Base-by-base conservation (phyloP, 2,888 invertebrate species). In the Tanypteryx hageni region DNA sequence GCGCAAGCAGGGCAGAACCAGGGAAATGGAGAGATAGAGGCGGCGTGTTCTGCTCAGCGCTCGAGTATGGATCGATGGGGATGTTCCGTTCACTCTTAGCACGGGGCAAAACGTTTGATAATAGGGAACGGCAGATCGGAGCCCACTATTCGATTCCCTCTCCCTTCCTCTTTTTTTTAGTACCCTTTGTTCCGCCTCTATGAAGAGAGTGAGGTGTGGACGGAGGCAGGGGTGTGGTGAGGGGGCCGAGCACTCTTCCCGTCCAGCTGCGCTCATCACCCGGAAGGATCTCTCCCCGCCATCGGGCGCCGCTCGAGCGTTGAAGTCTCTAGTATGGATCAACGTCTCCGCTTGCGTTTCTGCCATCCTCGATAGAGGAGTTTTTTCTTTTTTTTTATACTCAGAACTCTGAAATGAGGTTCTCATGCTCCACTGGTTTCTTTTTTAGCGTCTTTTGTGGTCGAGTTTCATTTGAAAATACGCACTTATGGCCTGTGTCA, bases 241-340 rank as follows among this genome's bases (percentile, higher is more conserved):
- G 27, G 14, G 56, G 27, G 83, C n/a, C n/a, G n/a, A n/a, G n/a
- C n/a, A 9, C 56, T 18, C 57, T 0, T 44, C 56, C 57, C n/a
- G 83, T n/a, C 56, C 57, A 83, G 44, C 83, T 83, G 14, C 83
- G 83, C 83, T n/a, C 44, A 83, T 83, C 83, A 56, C 83, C 56
- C 44, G 44, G 83, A 83, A 83, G 83, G 83, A 83, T 83, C 83
- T 56, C 56, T 83, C 18, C 14, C 83, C 83, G 10, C 83, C 83
- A 56, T 16, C 83, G 83, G 57, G 8, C 44, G 0, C 57, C 83
- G 57, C 56, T 83, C 83, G 57, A 83, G 83, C 83, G 83, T 83
- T 83, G 83, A 83, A 83, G 83, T 83, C 83, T 83, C 82, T n/a
- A 83, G 44, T 83, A 83, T 44, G n/a, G 83, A 83, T n/a, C 57